These are phyloP conservation scores for Perognathus longimembris DNA, from an alignment of 2,113 vertebrate genomes.

Conservation along the genomic window DNA sequence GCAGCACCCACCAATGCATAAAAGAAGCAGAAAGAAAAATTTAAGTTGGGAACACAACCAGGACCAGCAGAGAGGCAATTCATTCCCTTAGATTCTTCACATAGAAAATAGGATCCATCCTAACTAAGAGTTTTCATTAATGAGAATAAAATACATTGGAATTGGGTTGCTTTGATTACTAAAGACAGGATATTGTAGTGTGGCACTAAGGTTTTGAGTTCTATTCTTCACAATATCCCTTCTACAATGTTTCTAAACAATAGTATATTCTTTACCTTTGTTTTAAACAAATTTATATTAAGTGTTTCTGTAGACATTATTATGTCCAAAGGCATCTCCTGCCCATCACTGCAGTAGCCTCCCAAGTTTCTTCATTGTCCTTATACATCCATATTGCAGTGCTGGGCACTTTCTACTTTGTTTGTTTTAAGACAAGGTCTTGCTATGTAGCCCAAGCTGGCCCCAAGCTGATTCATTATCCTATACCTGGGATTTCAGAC, in stretches of 20 bases:
- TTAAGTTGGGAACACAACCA: conserved; percentile 4
- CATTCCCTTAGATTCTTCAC: conserved; percentile 3
- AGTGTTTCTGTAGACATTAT: not conserved
- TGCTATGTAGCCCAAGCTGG: not conserved
- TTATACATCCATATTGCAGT: not conserved
- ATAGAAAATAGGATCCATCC: conserved; percentile 26
- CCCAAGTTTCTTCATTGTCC: not conserved
- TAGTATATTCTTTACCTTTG: not conserved
- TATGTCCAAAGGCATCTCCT: not conserved
- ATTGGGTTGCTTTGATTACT: not conserved
- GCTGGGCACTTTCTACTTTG: not conserved
- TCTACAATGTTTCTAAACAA: not conserved
- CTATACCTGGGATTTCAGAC: too few relatives aligned
- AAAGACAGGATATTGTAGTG: not conserved
- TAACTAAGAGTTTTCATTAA: conserved; percentile 17
- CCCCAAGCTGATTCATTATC: not conserved
- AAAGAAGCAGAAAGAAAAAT: conserved; percentile 34
- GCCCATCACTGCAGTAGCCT: not conserved
- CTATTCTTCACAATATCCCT: not conserved
- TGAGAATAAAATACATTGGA: not conserved
- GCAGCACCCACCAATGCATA: conserved; percentile 21
- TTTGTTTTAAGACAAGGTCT: not conserved
- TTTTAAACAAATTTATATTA: not conserved
- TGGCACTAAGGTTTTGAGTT: not conserved
- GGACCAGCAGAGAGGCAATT: not conserved